phyloP scores from a whole-genome alignment of 1,140 invertebrate species.

The Leucophenga varia region DNA sequence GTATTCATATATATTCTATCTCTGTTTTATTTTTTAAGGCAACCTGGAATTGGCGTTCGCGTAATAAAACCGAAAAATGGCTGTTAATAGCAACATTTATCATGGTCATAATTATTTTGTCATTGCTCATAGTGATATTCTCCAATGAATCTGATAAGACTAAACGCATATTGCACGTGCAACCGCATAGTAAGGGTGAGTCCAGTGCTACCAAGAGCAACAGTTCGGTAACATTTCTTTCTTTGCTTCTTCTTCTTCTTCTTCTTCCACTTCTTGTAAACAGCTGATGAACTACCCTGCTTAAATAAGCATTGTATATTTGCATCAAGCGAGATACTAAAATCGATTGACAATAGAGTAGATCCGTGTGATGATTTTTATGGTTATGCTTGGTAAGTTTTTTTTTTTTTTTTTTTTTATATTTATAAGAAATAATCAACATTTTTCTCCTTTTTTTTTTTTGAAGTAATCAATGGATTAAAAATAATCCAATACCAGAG shows the following conservation, averaged over 20 bases:
- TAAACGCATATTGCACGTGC: slow-evolving; percentile 44
- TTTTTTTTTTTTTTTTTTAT: not conserved
- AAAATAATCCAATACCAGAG: slow-evolving; percentile 87
- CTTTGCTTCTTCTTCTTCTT: too few relatives aligned
- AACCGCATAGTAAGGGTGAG: slow-evolving; percentile 39
- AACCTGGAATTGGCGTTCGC: slow-evolving; percentile 59
- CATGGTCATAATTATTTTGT: slow-evolving; percentile 43
- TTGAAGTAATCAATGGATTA: slow-evolving; percentile 79
- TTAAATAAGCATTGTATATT: slow-evolving; percentile 82
- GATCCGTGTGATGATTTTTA: slow-evolving; percentile 96
- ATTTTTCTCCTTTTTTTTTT: not conserved
- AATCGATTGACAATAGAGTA: slow-evolving; percentile 75
- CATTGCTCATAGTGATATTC: slow-evolving; percentile 55
- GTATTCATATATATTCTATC: slow-evolving; percentile 15
- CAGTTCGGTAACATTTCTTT: not conserved
- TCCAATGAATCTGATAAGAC: slow-evolving; percentile 32
- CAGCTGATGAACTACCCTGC: slow-evolving; percentile 60
- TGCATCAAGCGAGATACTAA: slow-evolving; percentile 80
- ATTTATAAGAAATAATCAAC: not conserved
- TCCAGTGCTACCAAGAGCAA: not conserved
- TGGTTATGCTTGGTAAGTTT: slow-evolving; percentile 75
- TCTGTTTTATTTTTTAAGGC: slow-evolving; percentile 25
- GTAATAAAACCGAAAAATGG: slow-evolving; percentile 59
- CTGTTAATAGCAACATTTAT: slow-evolving; percentile 56
- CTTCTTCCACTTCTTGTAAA: slow-evolving; percentile 10